Percentiles rank a stretch among this genome's conserved stretches.
phyloP scores from a whole-genome alignment of 2,113 vertebrate genomes.

The Pontoporia blainvillei region DNA sequence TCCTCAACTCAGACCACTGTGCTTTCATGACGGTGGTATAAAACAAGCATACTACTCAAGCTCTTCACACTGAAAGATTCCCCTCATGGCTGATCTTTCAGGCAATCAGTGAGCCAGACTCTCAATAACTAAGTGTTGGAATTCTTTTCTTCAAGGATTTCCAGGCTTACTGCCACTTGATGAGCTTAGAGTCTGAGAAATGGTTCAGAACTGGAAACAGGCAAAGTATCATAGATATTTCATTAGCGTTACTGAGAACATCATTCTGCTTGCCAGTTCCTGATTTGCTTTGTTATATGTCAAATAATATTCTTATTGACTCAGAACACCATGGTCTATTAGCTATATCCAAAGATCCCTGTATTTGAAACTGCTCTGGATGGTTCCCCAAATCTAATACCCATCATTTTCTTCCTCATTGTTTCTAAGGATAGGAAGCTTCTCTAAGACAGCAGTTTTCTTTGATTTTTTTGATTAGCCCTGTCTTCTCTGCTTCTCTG shows the following conservation, averaged over 20 bases:
- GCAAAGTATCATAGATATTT: neutral
- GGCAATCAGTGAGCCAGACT: neutral
- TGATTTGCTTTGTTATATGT: neutral
- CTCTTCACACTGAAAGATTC: rapidly evolving
- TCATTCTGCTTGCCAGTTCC: neutral
- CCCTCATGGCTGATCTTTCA: neutral
- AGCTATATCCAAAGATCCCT: neutral
- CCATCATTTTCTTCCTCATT: neutral
- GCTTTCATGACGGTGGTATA: neutral
- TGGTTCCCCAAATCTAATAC: neutral
- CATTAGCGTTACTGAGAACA: neutral
- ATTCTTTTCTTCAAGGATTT: neutral
- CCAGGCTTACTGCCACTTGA: neutral
- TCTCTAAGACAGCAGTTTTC: neutral
- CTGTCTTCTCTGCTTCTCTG: neutral
- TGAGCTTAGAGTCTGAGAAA: neutral
- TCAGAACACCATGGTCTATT: neutral
- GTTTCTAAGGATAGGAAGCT: neutral
- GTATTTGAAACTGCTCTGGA: neutral
- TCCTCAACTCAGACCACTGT: neutral
- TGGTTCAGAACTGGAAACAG: neutral
- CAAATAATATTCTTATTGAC: neutral
- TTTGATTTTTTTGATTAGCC: neutral
- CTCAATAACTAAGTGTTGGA: neutral
- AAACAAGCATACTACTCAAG: neutral